Evolutionary conservation across 1,140 invertebrate species (phyloP), one percentile per base, ranked within the genome.

Genomic region (Aleiodes sp.): DNA sequence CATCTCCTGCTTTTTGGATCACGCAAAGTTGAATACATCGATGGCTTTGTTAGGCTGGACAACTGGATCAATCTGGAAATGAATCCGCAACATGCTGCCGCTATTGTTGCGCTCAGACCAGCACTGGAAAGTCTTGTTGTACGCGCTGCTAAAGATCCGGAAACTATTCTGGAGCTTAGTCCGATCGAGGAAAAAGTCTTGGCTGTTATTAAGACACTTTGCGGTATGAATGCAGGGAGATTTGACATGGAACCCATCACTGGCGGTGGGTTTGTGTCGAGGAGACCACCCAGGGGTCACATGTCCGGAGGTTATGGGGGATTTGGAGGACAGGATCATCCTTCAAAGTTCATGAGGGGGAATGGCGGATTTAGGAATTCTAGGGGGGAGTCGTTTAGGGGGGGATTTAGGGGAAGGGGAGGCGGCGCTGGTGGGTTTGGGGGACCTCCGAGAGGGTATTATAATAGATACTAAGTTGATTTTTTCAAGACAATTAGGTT

Each of bases 61-160:
- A 95, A 96, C 78, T 97, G 96, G 96, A 91, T 99, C 19, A 97
- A 96, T 82, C 88, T 99, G 24, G 89, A 94, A 7, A 96, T 99
- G 90, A 87, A 94, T 72, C 89, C 94, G 0, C 75, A 88, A 29
- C 79, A 89, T 8, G 97, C 96, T 0, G 92, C 95, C 0, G 89
- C 91, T 3, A 90, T 99, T 65, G 90, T 96, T 0, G 93, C 94
- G 4, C 84, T 99, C 0, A 88, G 96, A 68, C 96, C 96, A 0
- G 92, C 93, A 1, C 80, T 99, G 2, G 97, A 99, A 86, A 88
- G 90, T 71, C 84, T 98, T 0, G 91, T 99, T 0, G 89, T 96
- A 4, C 84, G 91, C 52, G 91, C 92, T 0, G 91, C 94, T 3
- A 87, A 90, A 62, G 88, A 96, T 70, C 97, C 97, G 0, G 93